Percentiles rank a stretch among this genome's conserved stretches.
phyloP scores from a whole-genome alignment of 2,888 invertebrate genomes.

The Phalera bucephala region DNA sequence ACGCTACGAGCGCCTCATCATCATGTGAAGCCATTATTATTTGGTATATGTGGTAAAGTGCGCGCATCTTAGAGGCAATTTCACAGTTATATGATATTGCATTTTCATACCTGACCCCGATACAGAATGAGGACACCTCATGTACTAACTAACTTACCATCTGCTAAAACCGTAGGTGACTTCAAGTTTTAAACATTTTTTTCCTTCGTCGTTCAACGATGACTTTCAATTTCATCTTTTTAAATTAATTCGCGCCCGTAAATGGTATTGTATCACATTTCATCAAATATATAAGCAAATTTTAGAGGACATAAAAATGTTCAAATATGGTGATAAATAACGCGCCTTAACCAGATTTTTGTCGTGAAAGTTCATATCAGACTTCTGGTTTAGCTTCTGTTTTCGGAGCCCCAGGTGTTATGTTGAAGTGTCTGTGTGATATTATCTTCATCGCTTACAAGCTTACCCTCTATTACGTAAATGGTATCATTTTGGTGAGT shows the following conservation, averaged over 20 bases:
- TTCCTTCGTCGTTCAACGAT: conserved; percentile 13
- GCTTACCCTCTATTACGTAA: too few species aligned
- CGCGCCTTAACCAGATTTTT: conserved; percentile 8
- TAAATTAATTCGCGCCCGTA: conserved; percentile 21
- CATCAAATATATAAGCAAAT: conserved; percentile 16
- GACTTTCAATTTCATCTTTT: conserved; percentile 29
- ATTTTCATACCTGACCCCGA: background rate
- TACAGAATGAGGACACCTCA: background rate
- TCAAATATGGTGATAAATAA: conserved; percentile 13
- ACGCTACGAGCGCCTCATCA: too few species aligned
- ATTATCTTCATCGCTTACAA: too few species aligned
- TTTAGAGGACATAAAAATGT: conserved; percentile 19
- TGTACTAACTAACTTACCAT: background rate
- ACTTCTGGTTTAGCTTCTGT: conserved; percentile 24
- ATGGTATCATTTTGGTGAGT: too few species aligned
- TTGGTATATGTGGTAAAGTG: too few species aligned
- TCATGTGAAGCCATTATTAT: too few species aligned
- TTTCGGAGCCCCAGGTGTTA: too few species aligned
- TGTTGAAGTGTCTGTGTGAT: too few species aligned
- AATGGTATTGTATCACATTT: conserved; percentile 16
- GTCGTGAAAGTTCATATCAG: conserved; percentile 14
- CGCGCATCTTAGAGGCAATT: too few species aligned
- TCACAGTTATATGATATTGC: too few species aligned
- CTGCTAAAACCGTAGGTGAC: conserved; percentile 5
- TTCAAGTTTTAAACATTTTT: conserved; percentile 4